Evolutionary conservation across 2,888 invertebrate species (phyloP).

Genomic region (Oxycera nigricornis): DNA sequence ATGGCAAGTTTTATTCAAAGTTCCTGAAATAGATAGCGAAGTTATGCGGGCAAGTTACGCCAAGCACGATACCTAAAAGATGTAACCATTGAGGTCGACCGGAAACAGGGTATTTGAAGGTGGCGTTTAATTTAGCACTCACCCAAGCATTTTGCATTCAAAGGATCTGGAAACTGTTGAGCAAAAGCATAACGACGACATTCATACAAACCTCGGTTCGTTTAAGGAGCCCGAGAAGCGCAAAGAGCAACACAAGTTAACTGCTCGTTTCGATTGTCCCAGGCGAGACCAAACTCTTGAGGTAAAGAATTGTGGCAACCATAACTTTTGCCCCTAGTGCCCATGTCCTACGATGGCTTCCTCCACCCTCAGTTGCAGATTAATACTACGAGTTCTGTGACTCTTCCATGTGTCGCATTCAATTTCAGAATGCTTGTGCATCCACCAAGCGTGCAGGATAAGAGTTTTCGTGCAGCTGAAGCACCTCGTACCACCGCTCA

Average conservation of each 20-base stretch:
- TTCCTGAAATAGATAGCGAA: conserved; percentile 11
- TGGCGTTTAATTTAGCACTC: conserved; percentile 45
- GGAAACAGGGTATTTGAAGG: conserved; percentile 46
- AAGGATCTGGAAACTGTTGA: not conserved
- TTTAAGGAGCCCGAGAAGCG: conserved; percentile 5
- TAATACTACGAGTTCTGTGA: conserved; percentile 17
- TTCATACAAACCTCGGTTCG: no score
- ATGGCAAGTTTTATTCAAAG: not conserved
- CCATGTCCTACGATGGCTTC: not conserved
- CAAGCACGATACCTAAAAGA: conserved; percentile 27
- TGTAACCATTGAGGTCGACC: conserved; percentile 43
- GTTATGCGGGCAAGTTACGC: conserved; percentile 15
- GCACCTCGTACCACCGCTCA: conserved; percentile 4
- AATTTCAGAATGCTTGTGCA: conserved; percentile 1
- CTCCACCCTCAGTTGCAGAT: not conserved
- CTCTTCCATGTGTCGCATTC: conserved; percentile 18
- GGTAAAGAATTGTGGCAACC: conserved; percentile 33
- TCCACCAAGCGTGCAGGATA: not conserved
- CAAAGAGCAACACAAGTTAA: conserved; percentile 14
- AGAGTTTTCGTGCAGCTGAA: not conserved
- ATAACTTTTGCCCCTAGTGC: conserved; percentile 15
- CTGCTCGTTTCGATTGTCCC: conserved; percentile 27
- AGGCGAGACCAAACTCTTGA: conserved; percentile 27
- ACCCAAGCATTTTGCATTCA: conserved; percentile 25
- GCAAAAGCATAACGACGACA: conserved; percentile 37